These are phyloP conservation scores for Drosophila anomelani DNA, from an alignment of 2,888 invertebrate genomes.

Conservation along the genomic window DNA sequence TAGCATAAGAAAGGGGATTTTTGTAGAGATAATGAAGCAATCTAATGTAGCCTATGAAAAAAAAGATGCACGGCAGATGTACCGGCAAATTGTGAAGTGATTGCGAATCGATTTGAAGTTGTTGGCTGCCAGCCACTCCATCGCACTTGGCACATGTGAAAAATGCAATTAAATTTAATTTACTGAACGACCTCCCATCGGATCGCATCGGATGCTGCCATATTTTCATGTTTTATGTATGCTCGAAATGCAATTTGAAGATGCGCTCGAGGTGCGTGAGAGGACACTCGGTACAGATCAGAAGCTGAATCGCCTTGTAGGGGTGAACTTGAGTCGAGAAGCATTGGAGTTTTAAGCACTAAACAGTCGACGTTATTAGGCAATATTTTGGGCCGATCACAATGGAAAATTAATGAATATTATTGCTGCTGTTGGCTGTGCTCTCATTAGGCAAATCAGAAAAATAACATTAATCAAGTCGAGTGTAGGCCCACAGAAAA, in stretches of 20 bases:
- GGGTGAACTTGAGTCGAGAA: conserved; percentile 43
- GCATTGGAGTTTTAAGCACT: conserved; percentile 30
- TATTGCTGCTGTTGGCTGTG: conserved; percentile 1
- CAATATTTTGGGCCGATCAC: conserved; percentile 29
- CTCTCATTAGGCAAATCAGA: conserved; percentile 33
- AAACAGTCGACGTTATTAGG: conserved; percentile 18
- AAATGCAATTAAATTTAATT: conserved; percentile 65
- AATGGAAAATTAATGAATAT: conserved; percentile 31
- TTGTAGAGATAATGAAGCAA: too few relatives aligned
- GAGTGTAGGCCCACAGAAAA: conserved; percentile 18
- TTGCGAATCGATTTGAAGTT: conserved; percentile 48
- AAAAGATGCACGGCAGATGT: conserved; percentile 10
- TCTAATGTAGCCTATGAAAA: conserved; percentile 15
- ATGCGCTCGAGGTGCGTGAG: conserved; percentile 66
- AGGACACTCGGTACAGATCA: conserved; percentile 43
- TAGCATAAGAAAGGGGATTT: too few relatives aligned
- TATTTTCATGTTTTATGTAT: conserved; percentile 39
- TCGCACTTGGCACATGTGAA: conserved; percentile 36
- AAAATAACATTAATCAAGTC: conserved; percentile 26
- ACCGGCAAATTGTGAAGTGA: conserved; percentile 36
- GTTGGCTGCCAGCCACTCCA: conserved; percentile 36
- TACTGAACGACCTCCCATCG: conserved; percentile 61
- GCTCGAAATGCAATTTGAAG: conserved; percentile 67
- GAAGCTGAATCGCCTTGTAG: conserved; percentile 51
- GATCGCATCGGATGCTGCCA: conserved; percentile 19